Percentiles rank a stretch among this genome's conserved stretches.
Conservation (phyloP, 1,140 invertebrate species). For the Drosophila baimaii region DNA sequence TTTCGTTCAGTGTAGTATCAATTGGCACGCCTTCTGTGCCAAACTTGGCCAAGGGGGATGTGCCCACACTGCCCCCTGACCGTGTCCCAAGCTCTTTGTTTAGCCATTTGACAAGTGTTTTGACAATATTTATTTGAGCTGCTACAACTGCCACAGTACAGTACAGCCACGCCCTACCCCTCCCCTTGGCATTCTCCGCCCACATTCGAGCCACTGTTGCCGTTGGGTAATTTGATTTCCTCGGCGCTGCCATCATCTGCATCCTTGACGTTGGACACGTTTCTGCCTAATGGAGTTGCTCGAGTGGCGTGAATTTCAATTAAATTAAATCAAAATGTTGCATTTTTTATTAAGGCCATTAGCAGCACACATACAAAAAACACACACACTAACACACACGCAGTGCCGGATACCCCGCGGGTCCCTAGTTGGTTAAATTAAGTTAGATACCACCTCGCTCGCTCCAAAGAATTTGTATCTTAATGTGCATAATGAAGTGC, state of each 20-base stretch:
- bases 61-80: constrained; percentile 10
- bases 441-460: constrained; percentile 57
- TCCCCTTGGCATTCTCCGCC: not conserved
- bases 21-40: constrained; percentile 54
- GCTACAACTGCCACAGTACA: constrained; percentile 34
- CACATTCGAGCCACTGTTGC: constrained; percentile 20
- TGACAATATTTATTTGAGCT: constrained; percentile 79
- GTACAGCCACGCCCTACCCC: not conserved
- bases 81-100: constrained; percentile 56
- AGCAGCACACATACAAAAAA: constrained; percentile 54
- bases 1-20: constrained; percentile 45
- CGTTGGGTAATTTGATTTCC: constrained; percentile 73
- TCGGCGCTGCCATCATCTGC: constrained; percentile 56
- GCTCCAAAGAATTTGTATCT: constrained; percentile 42
- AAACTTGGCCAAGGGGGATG: constrained; percentile 12
- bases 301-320: constrained; percentile 83
- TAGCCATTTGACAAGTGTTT: constrained; percentile 82
- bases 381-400: constrained; percentile 3
- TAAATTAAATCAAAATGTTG: constrained; percentile 83
- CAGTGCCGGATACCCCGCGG: not conserved
- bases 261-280: constrained; percentile 74
- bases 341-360: constrained; percentile 83
- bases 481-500: constrained; percentile 78
- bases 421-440: constrained; percentile 68
- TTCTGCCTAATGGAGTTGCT: constrained; percentile 83